Evolutionary conservation across 1,140 invertebrate species (phyloP).

Genomic region (Pogonomyrmex barbatus): DNA sequence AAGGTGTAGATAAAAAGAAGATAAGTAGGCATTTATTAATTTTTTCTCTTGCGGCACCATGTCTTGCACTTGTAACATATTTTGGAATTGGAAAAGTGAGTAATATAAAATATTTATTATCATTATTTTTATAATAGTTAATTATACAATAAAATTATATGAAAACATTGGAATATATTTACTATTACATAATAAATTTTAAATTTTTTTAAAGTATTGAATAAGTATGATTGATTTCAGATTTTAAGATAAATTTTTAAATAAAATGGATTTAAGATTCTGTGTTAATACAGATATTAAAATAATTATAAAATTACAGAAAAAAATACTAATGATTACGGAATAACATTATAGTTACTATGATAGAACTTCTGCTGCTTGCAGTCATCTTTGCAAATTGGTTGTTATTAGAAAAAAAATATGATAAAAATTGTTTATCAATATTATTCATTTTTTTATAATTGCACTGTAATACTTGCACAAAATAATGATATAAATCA

Average conservation of each 20-base stretch:
- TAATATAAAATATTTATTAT: slow-evolving; percentile 73
- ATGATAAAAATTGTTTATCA: no score
- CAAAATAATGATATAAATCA: no score
- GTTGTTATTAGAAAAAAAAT: no score
- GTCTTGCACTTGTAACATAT: slow-evolving; percentile 96
- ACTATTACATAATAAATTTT: not conserved
- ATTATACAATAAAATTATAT: not conserved
- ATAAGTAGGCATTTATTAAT: slow-evolving; percentile 96
- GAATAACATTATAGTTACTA: no score
- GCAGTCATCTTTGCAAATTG: no score
- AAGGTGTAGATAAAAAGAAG: slow-evolving; percentile 95
- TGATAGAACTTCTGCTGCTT: no score
- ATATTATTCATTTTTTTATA: no score
- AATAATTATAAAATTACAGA: no score
- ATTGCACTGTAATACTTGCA: no score
- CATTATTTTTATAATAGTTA: slow-evolving; percentile 8
- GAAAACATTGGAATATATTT: not conserved
- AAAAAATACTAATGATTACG: no score
- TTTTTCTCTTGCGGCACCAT: slow-evolving; percentile 97
- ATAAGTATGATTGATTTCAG: not conserved
- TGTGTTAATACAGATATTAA: no score
- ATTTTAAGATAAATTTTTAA: not conserved
- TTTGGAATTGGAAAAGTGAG: slow-evolving; percentile 96
- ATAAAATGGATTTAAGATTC: no score
- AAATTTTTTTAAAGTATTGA: not conserved